phyloP scores from a whole-genome alignment of 2,113 vertebrate genomes.

The Tamias sibiricus region DNA sequence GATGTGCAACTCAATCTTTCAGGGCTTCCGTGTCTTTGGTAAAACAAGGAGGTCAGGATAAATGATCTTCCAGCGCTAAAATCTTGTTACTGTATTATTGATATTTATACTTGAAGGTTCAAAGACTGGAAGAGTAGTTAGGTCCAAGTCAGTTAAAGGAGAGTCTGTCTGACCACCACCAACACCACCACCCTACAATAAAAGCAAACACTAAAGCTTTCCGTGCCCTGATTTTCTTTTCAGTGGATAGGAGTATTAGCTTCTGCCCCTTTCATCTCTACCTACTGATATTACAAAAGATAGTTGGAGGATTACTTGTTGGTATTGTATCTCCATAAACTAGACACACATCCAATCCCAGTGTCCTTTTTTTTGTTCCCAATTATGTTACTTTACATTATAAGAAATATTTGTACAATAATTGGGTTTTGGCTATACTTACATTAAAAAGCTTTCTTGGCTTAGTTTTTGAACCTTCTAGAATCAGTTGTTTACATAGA shows the following conservation, averaged over 20 bases:
- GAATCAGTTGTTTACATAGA: conserved; percentile 34
- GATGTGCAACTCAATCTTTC: neutral
- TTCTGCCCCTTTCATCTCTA: neutral
- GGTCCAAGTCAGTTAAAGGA: neutral
- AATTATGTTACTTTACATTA: conserved; percentile 26
- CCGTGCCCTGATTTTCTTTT: neutral
- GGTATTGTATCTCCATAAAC: neutral
- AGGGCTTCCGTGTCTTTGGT: neutral
- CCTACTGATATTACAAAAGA: neutral
- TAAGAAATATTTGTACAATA: neutral
- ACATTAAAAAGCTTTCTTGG: neutral
- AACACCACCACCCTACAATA: neutral
- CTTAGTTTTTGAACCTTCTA: neutral
- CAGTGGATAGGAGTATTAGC: neutral
- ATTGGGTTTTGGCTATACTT: neutral
- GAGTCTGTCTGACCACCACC: neutral
- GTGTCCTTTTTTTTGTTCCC: neutral
- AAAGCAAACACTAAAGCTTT: neutral
- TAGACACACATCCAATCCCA: neutral
- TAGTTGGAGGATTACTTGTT: neutral
- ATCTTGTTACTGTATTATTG: neutral
- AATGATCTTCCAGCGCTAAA: neutral
- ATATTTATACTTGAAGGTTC: neutral
- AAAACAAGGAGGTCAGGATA: neutral
- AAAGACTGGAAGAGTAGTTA: neutral